Evolutionary conservation across 1,140 invertebrate species (phyloP).

Genomic region (Musca vetustissima): DNA sequence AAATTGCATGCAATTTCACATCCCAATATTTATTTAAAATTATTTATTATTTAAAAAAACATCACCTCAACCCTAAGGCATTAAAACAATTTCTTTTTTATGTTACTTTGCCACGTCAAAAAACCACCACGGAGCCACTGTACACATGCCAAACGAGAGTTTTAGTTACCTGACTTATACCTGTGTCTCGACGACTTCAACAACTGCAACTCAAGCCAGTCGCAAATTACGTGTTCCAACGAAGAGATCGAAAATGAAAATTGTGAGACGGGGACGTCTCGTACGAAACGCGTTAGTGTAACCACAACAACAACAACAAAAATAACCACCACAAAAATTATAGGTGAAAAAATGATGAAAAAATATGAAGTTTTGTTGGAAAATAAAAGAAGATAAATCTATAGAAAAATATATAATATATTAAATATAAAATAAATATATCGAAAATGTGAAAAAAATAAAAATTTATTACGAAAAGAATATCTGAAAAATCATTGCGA

Average conservation of each 20-base stretch:
- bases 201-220: slow-evolving; percentile 7
- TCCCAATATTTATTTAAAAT: no score
- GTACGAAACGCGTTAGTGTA: slow-evolving; percentile 23
- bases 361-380: no score
- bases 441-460: background rate
- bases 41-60: no score
- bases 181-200: background rate
- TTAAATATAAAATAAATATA: background rate
- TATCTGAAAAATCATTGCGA: background rate
- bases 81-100: no score
- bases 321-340: background rate
- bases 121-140: no score
- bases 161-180: background rate
- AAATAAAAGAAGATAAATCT: no score
- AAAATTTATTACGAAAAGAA: background rate
- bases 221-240: slow-evolving; percentile 25
- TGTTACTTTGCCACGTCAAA: no score
- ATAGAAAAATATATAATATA: no score
- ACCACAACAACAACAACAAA: background rate
- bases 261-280: slow-evolving; percentile 9
- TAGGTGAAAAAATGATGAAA: background rate
- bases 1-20: no score
- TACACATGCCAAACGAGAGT: background rate
- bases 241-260: slow-evolving; percentile 17
- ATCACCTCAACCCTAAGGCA: no score